Evolutionary conservation across 2,797 vertebrate species (phyloP).

Genomic region (Cynodonichthys magdalenae): DNA sequence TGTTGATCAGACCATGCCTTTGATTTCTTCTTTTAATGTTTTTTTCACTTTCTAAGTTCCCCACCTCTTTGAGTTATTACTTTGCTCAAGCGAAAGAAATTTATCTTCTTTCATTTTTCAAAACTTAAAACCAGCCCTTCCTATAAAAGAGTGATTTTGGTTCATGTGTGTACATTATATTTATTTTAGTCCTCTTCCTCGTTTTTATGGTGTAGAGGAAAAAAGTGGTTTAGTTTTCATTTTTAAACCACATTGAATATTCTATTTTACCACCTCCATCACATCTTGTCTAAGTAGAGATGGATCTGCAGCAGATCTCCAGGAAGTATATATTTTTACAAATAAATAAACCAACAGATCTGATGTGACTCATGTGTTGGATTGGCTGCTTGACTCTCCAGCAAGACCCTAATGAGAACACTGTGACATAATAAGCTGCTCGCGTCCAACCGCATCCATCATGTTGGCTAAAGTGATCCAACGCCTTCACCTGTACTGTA

Average conservation of each 20-base stretch:
- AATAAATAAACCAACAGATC: conserved; percentile 41
- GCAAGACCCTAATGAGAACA: conserved; percentile 42
- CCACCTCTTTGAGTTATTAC: conserved; percentile 5
- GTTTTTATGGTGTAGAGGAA: neutral
- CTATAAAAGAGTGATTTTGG: neutral
- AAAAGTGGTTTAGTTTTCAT: too few relatives aligned
- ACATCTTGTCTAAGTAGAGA: conserved; percentile 25
- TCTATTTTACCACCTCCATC: conserved; percentile 10
- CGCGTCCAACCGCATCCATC: conserved; percentile 2
- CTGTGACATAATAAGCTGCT: conserved; percentile 12
- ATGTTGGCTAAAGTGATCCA: conserved; percentile 13
- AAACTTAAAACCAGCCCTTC: conserved; percentile 12
- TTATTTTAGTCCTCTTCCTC: neutral
- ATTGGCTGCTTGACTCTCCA: conserved; percentile 31
- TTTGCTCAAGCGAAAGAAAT: conserved; percentile 16
- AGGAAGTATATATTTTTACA: conserved; percentile 22
- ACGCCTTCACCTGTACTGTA: conserved; percentile 25
- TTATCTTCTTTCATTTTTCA: conserved; percentile 1
- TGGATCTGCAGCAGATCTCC: conserved; percentile 38
- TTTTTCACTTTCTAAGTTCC: too few relatives aligned
- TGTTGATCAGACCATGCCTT: conserved; percentile 55
- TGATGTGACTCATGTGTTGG: conserved; percentile 46
- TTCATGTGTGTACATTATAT: neutral
- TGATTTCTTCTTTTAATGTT: conserved; percentile 43
- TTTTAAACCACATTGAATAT: conserved; percentile 12